These are phyloP conservation scores for Zaprionus tsacasi DNA, from an alignment of 1,140 invertebrate species.

Conservation along the genomic window DNA sequence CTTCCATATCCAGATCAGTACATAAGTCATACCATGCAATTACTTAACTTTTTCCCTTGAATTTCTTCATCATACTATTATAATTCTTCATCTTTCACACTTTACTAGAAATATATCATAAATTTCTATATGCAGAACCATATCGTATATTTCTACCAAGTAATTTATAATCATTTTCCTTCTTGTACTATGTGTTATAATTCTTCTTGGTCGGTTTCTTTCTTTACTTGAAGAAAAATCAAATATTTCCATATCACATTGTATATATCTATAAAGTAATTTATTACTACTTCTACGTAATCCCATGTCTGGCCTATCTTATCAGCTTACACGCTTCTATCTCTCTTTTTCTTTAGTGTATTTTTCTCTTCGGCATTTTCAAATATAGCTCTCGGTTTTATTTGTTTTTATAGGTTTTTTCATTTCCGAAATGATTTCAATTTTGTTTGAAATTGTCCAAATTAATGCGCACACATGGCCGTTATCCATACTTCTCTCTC, in stretches of 20 bases:
- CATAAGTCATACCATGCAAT: too few species aligned
- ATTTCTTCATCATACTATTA: too few species aligned
- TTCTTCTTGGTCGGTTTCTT: not conserved
- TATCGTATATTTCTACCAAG: too few species aligned
- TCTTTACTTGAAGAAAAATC: not conserved
- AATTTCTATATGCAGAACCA: too few species aligned
- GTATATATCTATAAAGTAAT: not conserved
- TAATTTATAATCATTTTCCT: not conserved
- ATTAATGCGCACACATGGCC: slow-evolving; percentile 47
- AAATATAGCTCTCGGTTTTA: slow-evolving; percentile 2
- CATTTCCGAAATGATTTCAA: slow-evolving; percentile 20
- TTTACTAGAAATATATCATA: too few species aligned
- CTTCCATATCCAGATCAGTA: too few species aligned
- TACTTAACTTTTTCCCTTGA: too few species aligned
- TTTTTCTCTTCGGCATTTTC: slow-evolving; percentile 5
- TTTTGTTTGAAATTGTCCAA: slow-evolving; percentile 34
- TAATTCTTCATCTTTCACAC: too few species aligned
- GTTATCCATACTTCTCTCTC: not conserved
- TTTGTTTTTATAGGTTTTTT: slow-evolving; percentile 17
- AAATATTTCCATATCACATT: not conserved
- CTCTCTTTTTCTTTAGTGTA: not conserved
- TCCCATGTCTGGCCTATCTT: not conserved
- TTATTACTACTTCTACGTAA: not conserved
- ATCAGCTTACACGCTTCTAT: not conserved
- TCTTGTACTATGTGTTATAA: not conserved